These are phyloP conservation scores for Semotilus atromaculatus DNA, from an alignment of 2,797 vertebrate genomes.

Conservation along the genomic window DNA sequence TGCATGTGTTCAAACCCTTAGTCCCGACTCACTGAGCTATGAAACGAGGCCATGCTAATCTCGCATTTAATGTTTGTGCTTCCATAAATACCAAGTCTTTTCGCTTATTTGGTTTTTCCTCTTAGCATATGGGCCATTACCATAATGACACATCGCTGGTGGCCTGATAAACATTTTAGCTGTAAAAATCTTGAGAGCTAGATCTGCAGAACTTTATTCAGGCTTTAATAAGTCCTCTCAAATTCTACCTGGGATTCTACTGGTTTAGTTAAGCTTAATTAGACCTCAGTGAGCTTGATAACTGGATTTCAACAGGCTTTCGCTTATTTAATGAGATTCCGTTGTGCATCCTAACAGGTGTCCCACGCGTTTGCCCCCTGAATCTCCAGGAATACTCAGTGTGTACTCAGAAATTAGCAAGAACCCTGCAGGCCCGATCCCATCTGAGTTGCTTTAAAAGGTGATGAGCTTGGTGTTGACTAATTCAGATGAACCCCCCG, in stretches of 20 bases:
- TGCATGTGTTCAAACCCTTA: conserved; percentile 70
- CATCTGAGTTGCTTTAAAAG: conserved; percentile 23
- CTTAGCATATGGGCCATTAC: conserved; percentile 61
- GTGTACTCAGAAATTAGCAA: conserved; percentile 9
- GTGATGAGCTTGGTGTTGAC: conserved; percentile 27
- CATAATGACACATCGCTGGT: conserved; percentile 57
- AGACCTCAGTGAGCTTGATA: conserved; percentile 40
- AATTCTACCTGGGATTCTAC: conserved; percentile 7
- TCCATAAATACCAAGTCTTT: conserved; percentile 71
- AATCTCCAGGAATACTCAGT: conserved; percentile 27
- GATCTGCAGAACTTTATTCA: conserved; percentile 15
- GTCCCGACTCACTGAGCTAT: conserved; percentile 75
- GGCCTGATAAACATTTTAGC: conserved; percentile 56
- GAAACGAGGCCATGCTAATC: conserved; percentile 79
- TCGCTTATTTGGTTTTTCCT: conserved; percentile 55
- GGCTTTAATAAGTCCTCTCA: conserved; percentile 34
- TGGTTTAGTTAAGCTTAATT: conserved; percentile 47
- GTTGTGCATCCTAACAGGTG: conserved; percentile 44
- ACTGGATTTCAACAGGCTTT: conserved; percentile 22
- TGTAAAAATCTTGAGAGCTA: conserved; percentile 15
- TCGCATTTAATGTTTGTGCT: conserved; percentile 71
- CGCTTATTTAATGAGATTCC: conserved; percentile 36
- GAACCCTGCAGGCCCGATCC: conserved; percentile 7
- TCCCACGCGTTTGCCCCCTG: conserved; percentile 12
- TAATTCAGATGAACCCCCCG: conserved; percentile 3